Percentiles rank a stretch among this genome's conserved stretches.
phyloP scores from a whole-genome alignment of 2,113 vertebrate species.

The Carassius auratus region DNA sequence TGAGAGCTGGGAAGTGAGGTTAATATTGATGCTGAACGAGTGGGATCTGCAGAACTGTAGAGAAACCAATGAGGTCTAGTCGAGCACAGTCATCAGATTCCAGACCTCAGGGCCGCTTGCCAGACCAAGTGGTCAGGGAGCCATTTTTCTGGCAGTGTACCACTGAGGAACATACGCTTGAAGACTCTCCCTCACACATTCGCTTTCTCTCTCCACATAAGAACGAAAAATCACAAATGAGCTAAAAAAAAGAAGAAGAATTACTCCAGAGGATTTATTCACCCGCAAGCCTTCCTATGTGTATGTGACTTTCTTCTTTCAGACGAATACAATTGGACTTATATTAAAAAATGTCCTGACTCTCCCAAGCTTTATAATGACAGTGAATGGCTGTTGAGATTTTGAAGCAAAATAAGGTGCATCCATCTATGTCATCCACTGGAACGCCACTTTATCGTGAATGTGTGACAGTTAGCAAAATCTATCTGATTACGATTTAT shows the following conservation, averaged over 20 bases:
- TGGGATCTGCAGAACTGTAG: constrained; percentile 42
- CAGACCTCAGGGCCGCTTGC: constrained; percentile 51
- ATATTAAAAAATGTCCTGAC: too few species aligned
- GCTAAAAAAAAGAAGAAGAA: neutral
- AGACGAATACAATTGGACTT: too few species aligned
- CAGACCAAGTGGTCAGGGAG: constrained; percentile 49
- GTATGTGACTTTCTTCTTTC: too few species aligned
- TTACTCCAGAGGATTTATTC: too few species aligned
- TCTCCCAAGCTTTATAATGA: too few species aligned
- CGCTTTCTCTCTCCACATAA: neutral
- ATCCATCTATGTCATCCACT: too few species aligned
- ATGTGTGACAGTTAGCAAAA: too few species aligned
- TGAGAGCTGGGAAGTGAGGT: neutral
- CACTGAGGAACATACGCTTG: constrained; percentile 38
- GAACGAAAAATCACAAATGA: neutral
- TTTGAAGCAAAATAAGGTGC: too few species aligned
- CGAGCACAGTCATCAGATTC: constrained; percentile 43
- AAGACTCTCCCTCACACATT: constrained; percentile 1
- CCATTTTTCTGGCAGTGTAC: constrained; percentile 43
- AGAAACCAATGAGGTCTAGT: constrained; percentile 47
- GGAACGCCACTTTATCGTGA: too few species aligned
- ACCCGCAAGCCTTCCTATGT: too few species aligned
- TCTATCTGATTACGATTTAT: too few species aligned
- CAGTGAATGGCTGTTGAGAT: too few species aligned
- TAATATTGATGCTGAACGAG: constrained; percentile 7